phyloP scores from a whole-genome alignment of 2,113 vertebrate species.

The Labeo catla region DNA sequence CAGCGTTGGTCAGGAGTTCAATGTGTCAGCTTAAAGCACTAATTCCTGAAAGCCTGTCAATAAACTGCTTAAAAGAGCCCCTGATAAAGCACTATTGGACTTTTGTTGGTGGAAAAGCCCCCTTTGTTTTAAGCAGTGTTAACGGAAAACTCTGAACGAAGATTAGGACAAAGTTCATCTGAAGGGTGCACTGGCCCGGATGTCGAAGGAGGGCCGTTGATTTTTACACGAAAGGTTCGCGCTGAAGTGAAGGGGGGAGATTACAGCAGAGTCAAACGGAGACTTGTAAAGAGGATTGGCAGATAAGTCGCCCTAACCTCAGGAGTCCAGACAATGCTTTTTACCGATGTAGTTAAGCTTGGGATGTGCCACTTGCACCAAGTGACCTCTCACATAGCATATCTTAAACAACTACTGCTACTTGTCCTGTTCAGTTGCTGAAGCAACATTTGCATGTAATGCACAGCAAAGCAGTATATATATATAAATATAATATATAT shows the following conservation, averaged over 20 bases:
- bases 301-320: slow-evolving; percentile 74
- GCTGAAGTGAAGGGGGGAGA: slow-evolving; percentile 62
- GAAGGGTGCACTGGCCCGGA: not conserved
- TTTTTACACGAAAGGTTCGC: not conserved
- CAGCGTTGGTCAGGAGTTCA: slow-evolving; percentile 50
- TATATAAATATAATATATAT: no score
- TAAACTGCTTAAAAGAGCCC: slow-evolving; percentile 45
- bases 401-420: not conserved
- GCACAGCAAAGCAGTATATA: not conserved
- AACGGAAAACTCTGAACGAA: not conserved
- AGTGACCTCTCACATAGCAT: slow-evolving; percentile 55
- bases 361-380: slow-evolving; percentile 64
- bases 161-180: not conserved
- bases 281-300: slow-evolving; percentile 75
- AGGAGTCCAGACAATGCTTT: slow-evolving; percentile 73
- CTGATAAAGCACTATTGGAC: slow-evolving; percentile 29
- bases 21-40: slow-evolving; percentile 23
- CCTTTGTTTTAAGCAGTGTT: not conserved
- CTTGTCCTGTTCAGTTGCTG: not conserved
- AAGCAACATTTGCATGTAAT: not conserved
- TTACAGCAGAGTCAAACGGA: slow-evolving; percentile 66
- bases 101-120: slow-evolving; percentile 19
- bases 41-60: slow-evolving; percentile 17
- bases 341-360: slow-evolving; percentile 68
- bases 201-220: not conserved